Conservation (phyloP, 2,797 vertebrate species). For the Anomalospiza imberbis region DNA sequence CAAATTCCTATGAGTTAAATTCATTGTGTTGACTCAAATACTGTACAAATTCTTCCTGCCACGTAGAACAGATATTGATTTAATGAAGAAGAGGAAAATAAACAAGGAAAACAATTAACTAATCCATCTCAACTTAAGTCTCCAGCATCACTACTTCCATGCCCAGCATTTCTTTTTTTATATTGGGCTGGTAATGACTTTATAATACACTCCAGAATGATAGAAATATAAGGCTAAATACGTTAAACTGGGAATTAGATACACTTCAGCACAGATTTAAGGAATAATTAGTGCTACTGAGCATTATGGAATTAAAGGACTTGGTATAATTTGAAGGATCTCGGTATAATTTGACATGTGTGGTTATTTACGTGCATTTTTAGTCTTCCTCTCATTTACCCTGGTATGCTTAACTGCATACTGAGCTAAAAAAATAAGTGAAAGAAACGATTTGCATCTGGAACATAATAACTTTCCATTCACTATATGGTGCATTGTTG, state of each 20-base stretch:
- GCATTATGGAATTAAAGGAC: background rate
- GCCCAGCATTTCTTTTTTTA: background rate
- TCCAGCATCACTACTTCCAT: background rate
- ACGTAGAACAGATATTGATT: background rate
- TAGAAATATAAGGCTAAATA: background rate
- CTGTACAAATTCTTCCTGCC: background rate
- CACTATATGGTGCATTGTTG: background rate
- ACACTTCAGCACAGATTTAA: background rate
- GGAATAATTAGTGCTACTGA: background rate
- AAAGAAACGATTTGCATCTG: background rate
- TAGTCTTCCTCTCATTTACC: background rate
- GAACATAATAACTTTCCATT: background rate
- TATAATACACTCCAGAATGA: background rate
- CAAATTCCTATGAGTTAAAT: background rate
- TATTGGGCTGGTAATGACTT: background rate
- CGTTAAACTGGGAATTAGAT: background rate
- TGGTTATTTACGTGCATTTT: background rate
- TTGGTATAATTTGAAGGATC: background rate
- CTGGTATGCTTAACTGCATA: background rate
- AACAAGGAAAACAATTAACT: background rate
- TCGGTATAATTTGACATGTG: background rate
- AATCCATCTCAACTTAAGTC: background rate
- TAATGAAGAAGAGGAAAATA: background rate
- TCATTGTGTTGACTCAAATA: background rate
- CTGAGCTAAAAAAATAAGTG: background rate